These are phyloP conservation scores for Ceramica pisi DNA, from an alignment of 2,888 invertebrate species.

Conservation along the genomic window DNA sequence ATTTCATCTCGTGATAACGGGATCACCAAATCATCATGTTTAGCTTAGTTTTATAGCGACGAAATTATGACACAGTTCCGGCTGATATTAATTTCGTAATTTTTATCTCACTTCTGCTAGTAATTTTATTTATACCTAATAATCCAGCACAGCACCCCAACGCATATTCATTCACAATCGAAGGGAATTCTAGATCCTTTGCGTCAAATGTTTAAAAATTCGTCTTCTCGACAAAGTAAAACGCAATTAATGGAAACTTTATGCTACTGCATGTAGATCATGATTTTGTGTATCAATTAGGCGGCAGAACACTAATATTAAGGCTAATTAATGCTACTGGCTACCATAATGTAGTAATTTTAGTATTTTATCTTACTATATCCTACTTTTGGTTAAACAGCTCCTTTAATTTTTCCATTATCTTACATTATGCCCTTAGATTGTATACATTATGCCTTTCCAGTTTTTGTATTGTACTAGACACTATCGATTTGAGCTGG, in stretches of 20 bases:
- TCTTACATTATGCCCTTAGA: not conserved
- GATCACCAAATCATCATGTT: constrained; percentile 21
- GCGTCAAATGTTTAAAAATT: not conserved
- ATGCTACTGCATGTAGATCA: not conserved
- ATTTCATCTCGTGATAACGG: constrained; percentile 26
- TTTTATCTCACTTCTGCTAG: not conserved
- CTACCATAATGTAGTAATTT: too few species aligned
- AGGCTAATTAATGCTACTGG: too few species aligned
- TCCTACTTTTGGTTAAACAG: not conserved
- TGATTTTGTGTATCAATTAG: not conserved
- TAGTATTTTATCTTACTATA: not conserved
- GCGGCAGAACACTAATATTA: not conserved
- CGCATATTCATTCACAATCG: not conserved
- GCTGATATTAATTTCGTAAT: constrained; percentile 6
- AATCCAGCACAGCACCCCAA: too few species aligned
- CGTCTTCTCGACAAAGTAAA: too few species aligned
- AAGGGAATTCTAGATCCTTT: not conserved
- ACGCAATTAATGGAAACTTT: too few species aligned
- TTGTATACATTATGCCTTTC: not conserved
- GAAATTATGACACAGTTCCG: constrained; percentile 3
- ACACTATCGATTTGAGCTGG: too few species aligned
- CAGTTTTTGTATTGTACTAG: not conserved
- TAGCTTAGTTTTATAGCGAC: constrained; percentile 13
- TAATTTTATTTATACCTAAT: not conserved
- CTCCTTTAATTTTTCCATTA: not conserved